phyloP scores from a whole-genome alignment of 2,113 vertebrate genomes.

The Mormoops blainvillei region DNA sequence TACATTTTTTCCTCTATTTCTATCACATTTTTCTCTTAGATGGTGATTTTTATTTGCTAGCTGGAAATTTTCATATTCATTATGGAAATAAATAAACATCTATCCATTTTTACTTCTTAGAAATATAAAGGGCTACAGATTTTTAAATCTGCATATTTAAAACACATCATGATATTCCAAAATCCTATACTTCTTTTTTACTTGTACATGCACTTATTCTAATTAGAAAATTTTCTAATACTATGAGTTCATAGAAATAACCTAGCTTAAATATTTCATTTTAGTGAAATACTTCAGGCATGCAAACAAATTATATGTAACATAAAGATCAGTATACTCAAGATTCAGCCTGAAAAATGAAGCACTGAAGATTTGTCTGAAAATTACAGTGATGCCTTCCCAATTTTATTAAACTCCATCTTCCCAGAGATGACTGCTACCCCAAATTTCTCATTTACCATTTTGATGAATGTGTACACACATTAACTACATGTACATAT shows the following conservation, averaged over 20 bases:
- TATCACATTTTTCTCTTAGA: not conserved
- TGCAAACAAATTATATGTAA: not conserved
- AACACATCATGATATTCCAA: not conserved
- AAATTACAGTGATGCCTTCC: not conserved
- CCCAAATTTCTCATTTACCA: not conserved
- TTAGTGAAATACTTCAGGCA: slow-evolving; percentile 11
- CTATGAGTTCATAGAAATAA: not conserved
- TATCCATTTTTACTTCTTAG: not conserved
- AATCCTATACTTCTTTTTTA: not conserved
- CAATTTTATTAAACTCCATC: not conserved
- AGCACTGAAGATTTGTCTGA: not conserved
- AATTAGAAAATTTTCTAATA: not conserved
- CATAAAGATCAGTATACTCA: not conserved
- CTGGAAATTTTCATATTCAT: not conserved
- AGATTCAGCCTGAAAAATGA: not conserved
- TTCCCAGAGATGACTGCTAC: not conserved
- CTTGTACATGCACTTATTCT: not conserved
- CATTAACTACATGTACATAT: not conserved
- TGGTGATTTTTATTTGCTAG: slow-evolving; percentile 17
- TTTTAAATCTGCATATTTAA: not conserved
- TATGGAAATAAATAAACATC: slow-evolving; percentile 14
- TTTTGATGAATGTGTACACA: not conserved
- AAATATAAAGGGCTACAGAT: not conserved
- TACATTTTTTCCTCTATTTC: not conserved
- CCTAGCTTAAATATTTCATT: not conserved